Conservation (phyloP, 2,113 vertebrate species). For the Periophthalmus modestus region DNA sequence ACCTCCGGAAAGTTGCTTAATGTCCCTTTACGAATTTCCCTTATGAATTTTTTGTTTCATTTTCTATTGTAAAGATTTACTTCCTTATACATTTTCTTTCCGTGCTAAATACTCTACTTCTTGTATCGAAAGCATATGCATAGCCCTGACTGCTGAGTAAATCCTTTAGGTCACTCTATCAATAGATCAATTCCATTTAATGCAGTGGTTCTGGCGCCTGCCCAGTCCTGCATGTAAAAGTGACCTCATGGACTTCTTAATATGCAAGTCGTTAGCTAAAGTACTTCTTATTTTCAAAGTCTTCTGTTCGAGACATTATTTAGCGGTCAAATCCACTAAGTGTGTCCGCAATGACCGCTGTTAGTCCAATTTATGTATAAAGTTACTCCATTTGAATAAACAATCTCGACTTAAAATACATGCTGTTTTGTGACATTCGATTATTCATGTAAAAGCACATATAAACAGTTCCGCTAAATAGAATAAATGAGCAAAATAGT, state of each 20-base stretch:
- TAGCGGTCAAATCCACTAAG: constrained; percentile 48
- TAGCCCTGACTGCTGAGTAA: neutral
- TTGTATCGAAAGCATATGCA: neutral
- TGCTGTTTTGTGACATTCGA: neutral
- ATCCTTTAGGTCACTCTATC: neutral
- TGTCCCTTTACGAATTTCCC: no score
- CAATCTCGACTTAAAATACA: neutral
- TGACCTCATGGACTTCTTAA: constrained; percentile 1
- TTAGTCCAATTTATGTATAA: constrained; percentile 38
- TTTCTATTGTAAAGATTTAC: neutral
- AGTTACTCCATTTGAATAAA: constrained; percentile 23
- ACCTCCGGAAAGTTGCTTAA: no score
- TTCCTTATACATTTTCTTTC: neutral
- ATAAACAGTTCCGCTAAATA: no score
- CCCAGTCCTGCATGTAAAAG: constrained; percentile 5
- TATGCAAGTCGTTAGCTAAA: constrained; percentile 3
- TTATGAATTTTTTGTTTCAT: neutral
- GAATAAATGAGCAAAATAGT: no score
- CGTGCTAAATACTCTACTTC: neutral
- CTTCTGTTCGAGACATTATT: neutral
- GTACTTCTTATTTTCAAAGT: constrained; percentile 22
- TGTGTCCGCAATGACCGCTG: constrained; percentile 23
- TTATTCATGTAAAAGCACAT: no score
- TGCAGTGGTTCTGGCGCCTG: neutral
- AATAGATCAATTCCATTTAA: neutral